phyloP scores from a whole-genome alignment of 2,113 vertebrate species.

The Dolichotis patagonum region DNA sequence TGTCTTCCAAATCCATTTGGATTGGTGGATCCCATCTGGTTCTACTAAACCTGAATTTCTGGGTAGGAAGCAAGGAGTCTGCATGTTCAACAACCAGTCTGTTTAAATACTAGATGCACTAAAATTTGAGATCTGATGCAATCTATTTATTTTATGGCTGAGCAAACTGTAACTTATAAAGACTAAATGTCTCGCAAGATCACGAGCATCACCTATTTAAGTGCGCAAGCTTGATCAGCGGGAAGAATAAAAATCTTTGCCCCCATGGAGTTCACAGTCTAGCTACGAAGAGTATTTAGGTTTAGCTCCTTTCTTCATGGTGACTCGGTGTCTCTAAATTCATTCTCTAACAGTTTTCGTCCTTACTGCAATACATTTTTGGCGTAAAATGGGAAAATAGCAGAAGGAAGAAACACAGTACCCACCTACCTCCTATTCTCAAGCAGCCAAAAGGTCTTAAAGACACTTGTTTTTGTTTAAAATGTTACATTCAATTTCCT shows the following conservation, averaged over 20 bases:
- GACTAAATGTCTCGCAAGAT: not conserved
- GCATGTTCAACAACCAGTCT: not conserved
- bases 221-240: not conserved
- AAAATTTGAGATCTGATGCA: not conserved
- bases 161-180: constrained; percentile 10
- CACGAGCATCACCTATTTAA: not conserved
- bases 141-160: not conserved
- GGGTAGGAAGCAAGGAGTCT: not conserved
- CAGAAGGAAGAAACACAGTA: not conserved
- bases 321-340: not conserved
- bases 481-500: not conserved
- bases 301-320: not conserved
- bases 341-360: not conserved
- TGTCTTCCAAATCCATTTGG: not conserved
- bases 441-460: not conserved
- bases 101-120: not conserved
- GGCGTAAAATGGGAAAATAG: not conserved
- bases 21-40: not conserved
- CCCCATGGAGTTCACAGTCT: not conserved
- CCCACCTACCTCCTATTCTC: too few species aligned
- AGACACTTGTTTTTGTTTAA: not conserved
- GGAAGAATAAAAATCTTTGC: not conserved
- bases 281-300: not conserved
- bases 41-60: constrained; percentile 19
- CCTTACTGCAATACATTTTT: not conserved